Percentiles rank a stretch among this genome's conserved stretches.
These are phyloP conservation scores for Hippoglossus stenolepis DNA, from an alignment of 2,113 vertebrate species.

Conservation along the genomic window DNA sequence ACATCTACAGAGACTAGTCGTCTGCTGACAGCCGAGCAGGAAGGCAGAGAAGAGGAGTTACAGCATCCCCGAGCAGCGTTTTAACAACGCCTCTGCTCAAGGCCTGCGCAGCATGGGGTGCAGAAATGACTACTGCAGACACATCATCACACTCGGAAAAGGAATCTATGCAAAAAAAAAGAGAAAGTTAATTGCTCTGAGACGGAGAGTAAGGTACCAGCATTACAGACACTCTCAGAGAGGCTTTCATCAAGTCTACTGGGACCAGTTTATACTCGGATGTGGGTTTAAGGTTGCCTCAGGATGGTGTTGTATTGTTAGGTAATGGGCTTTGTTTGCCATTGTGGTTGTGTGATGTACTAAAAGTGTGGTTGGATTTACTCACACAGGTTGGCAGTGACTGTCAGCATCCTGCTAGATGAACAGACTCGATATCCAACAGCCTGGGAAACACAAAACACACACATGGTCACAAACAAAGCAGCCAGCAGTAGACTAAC, in stretches of 20 bases:
- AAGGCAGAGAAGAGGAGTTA: constrained; percentile 27
- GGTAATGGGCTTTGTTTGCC: constrained; percentile 28
- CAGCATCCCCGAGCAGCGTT: constrained; percentile 30
- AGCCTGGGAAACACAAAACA: constrained; percentile 37
- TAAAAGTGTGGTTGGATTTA: constrained; percentile 40
- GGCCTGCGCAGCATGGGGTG: constrained; percentile 34
- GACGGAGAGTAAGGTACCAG: constrained; percentile 9
- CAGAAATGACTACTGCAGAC: constrained; percentile 31
- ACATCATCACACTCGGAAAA: constrained; percentile 28
- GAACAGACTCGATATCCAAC: constrained; percentile 47
- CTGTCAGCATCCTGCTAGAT: constrained; percentile 33
- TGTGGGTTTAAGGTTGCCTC: constrained; percentile 36
- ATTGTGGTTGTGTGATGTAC: constrained; percentile 13
- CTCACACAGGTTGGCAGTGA: constrained; percentile 42
- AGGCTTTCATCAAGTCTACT: constrained; percentile 11
- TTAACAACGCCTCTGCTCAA: constrained; percentile 19
- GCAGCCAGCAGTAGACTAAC: constrained; percentile 29
- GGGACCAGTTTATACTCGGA: constrained; percentile 36
- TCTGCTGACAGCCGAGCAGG: constrained; percentile 29
- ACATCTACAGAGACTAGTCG: constrained; percentile 26
- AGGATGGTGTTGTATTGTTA: constrained; percentile 23
- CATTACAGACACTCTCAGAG: constrained; percentile 18
- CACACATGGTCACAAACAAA: constrained; percentile 36
- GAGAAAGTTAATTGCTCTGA: constrained; percentile 30
- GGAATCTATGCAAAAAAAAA: constrained; percentile 27